Base-by-base conservation (phyloP, 1,140 invertebrate species). In the Drosophila rhopaloa region DNA sequence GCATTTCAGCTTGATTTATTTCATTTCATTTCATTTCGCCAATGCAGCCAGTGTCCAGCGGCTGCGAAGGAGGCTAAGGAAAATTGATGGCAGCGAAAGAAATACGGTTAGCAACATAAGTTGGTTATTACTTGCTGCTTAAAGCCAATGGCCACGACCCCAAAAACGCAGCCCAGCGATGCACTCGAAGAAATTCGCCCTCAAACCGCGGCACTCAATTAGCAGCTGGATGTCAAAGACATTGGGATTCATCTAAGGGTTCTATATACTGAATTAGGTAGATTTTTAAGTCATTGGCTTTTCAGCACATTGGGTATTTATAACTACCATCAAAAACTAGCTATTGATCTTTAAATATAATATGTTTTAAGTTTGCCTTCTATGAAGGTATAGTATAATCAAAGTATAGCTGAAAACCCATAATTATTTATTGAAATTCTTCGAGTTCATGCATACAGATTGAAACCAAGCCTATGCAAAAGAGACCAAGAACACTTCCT, bases 1-100 rank as follows among this genome's bases (percentile, higher is more conserved):
- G 84, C 83, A 88, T 83, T 88, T 88, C 83, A 88, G 83, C 83
- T 88, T 88, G 83, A 88, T 88, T 88, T 88, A 88, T 88, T 89
- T 88, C 80, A 83, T 88, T 86, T 85, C 81, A 85, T 85, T 86
- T 86, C 71, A 72, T 76, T 88, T 76, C 47, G 48, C 67, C 67
- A 73, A 51, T 83, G 80, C 72, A 89, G 63, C 76, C 44, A 48
- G 53, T 77, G 41, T 66, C 57, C 76, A 76, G 72, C 35, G 50
- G 29, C 19, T 5, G 24, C 35, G 19, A 14, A 14, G 47, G 4
- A 37, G 38, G 44, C 57, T 32, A 38, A 43, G 54, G 62, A 66
- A 72, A 81, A 84, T 84, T 86, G 83, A 88, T 88, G 83, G 70
- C 67, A 67, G 83, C 60, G 54, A 72, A 76, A 79, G 79, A 88